A percentile compares a stretch with the other conserved stretches of the same genome.
phyloP scores from a whole-genome alignment of 2,113 vertebrate species.

The Syngnathus scovelli region DNA sequence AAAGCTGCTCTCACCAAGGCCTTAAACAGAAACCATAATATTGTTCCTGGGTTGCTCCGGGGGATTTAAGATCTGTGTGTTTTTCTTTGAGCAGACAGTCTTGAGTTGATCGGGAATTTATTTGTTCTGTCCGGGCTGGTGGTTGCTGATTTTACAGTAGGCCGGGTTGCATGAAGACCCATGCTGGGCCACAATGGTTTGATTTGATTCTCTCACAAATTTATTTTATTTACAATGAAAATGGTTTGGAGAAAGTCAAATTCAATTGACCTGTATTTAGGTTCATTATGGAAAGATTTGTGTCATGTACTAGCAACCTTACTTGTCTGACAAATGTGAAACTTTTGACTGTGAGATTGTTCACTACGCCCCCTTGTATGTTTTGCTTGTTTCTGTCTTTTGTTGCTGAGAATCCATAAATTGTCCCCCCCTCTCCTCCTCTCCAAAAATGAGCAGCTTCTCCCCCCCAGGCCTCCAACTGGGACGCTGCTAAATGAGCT shows the following conservation, averaged over 20 bases:
- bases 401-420: constrained; percentile 13
- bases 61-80: constrained; percentile 9
- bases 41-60: constrained; percentile 26
- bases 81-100: constrained; percentile 33
- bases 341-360: background rate
- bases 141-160: constrained; percentile 21
- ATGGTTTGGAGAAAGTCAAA: too few relatives aligned
- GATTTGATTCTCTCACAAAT: constrained; percentile 14
- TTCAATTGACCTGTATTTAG: too few relatives aligned
- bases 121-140: constrained; percentile 29
- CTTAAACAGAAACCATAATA: constrained; percentile 34
- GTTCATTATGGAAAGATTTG: too few relatives aligned
- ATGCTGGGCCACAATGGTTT: constrained; percentile 21
- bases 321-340: background rate
- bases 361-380: background rate
- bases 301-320: too few relatives aligned
- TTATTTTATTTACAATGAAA: too few relatives aligned
- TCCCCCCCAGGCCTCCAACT: constrained; percentile 22
- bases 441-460: constrained; percentile 32
- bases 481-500: constrained; percentile 20
- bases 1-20: background rate
- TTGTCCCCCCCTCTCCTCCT: too few relatives aligned
- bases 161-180: constrained; percentile 22
- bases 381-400: constrained; percentile 21
- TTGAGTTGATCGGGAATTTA: constrained; percentile 23